Percentiles rank a stretch among this genome's conserved stretches.
These are phyloP conservation scores for Peromyscus maniculatus DNA, from an alignment of 2,113 vertebrate genomes.

Conservation along the genomic window DNA sequence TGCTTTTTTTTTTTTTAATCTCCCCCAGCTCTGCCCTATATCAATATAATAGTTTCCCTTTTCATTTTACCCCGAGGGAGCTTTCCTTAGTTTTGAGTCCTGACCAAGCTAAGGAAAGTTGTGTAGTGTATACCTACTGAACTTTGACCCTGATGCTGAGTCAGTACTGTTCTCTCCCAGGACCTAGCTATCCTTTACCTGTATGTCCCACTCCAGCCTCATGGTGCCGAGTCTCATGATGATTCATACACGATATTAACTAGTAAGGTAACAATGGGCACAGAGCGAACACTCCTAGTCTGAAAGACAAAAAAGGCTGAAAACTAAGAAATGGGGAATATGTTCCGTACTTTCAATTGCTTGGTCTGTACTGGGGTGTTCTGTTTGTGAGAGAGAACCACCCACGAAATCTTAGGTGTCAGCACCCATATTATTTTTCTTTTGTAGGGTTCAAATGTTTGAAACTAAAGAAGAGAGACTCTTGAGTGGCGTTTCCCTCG, in stretches of 20 bases:
- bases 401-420: not conserved
- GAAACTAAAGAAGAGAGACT: conserved; percentile 4
- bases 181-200: not conserved
- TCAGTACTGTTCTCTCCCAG: not conserved
- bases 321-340: not conserved
- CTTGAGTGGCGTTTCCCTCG: not conserved
- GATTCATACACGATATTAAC: not conserved
- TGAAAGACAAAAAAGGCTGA: not conserved
- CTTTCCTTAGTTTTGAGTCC: not conserved
- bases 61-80: not conserved
- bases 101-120: not conserved
- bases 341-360: not conserved
- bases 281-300: not conserved
- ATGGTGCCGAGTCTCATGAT: not conserved
- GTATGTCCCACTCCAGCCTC: too few relatives aligned
- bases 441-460: conserved; percentile 45
- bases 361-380: not conserved
- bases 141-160: not conserved
- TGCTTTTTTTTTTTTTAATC: not conserved
- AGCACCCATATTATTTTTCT: conserved; percentile 21
- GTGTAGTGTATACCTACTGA: not conserved
- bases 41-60: not conserved
- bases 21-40: not conserved
- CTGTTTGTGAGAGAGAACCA: not conserved
- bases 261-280: not conserved